phyloP scores from a whole-genome alignment of 2,888 invertebrate genomes.

The Atrina japonica region DNA sequence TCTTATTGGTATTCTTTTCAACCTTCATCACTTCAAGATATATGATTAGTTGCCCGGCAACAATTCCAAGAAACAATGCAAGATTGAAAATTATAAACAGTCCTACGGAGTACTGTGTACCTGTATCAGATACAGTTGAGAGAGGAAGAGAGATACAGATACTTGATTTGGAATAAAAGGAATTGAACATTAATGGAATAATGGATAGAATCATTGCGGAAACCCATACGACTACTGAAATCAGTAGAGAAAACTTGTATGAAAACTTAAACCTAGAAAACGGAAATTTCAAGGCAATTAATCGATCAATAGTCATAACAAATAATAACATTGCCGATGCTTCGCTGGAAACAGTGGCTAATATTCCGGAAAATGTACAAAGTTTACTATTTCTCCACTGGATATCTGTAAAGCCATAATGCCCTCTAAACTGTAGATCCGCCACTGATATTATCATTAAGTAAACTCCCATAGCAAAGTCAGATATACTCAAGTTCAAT shows the following conservation, averaged over 20 bases:
- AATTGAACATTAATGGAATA: background rate
- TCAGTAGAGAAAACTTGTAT: background rate
- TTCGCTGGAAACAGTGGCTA: constrained; percentile 20
- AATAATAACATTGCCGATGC: constrained; percentile 8
- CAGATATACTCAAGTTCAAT: constrained; percentile 9
- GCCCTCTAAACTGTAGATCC: background rate
- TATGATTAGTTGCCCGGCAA: background rate
- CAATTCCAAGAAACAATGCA: background rate
- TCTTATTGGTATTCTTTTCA: background rate
- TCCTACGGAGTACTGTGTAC: background rate
- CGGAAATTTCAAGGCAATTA: background rate
- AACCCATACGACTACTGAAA: background rate
- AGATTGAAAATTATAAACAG: background rate
- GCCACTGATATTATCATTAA: constrained; percentile 1
- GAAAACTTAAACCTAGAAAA: background rate
- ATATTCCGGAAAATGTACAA: constrained; percentile 1
- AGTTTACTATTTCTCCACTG: background rate
- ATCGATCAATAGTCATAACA: constrained; percentile 11
- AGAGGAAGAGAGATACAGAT: constrained; percentile 1
- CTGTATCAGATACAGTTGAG: background rate
- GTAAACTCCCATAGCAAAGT: constrained; percentile 18
- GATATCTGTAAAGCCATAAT: background rate
- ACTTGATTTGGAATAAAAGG: background rate
- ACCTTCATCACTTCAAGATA: background rate
- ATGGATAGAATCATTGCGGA: background rate